Conservation (phyloP, 2,113 vertebrate species). For the Passer montanus region DNA sequence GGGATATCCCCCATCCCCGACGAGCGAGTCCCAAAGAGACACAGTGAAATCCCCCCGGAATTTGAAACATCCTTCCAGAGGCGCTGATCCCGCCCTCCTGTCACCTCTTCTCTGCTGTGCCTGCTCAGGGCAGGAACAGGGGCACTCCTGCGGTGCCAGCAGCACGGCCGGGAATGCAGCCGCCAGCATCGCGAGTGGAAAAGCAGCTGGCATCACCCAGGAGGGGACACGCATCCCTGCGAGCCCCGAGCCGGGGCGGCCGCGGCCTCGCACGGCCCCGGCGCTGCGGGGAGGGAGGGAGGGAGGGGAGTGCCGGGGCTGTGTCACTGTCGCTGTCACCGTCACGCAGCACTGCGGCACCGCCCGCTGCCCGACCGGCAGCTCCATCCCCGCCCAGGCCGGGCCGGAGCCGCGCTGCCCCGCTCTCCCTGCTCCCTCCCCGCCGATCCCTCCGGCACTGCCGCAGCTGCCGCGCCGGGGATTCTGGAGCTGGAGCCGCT, state of each 20-base stretch:
- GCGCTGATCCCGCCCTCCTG: neutral
- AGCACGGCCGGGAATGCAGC: accelerated
- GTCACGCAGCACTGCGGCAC: neutral
- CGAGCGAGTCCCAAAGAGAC: accelerated
- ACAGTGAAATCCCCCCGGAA: accelerated
- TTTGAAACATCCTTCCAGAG: neutral
- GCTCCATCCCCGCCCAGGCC: neutral
- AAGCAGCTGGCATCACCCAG: neutral
- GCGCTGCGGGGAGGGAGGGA: neutral
- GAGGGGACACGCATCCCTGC: accelerated
- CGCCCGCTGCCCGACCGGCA: neutral
- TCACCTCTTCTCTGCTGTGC: neutral
- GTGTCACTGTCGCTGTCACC: neutral
- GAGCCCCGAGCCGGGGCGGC: neutral
- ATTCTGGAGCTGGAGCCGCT: neutral
- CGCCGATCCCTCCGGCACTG: neutral
- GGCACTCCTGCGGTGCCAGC: neutral
- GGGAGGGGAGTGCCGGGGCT: neutral
- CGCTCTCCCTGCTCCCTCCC: neutral
- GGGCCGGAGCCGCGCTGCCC: neutral
- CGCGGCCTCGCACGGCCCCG: neutral
- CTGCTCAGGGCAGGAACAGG: neutral
- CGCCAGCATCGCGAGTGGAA: neutral
- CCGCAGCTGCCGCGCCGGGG: neutral
- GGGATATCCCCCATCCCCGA: no score